A percentile compares a stretch with the other conserved stretches of the same genome.
These are phyloP conservation scores for Gymnocephalus cernua DNA, from an alignment of 2,113 vertebrate genomes.

Conservation along the genomic window DNA sequence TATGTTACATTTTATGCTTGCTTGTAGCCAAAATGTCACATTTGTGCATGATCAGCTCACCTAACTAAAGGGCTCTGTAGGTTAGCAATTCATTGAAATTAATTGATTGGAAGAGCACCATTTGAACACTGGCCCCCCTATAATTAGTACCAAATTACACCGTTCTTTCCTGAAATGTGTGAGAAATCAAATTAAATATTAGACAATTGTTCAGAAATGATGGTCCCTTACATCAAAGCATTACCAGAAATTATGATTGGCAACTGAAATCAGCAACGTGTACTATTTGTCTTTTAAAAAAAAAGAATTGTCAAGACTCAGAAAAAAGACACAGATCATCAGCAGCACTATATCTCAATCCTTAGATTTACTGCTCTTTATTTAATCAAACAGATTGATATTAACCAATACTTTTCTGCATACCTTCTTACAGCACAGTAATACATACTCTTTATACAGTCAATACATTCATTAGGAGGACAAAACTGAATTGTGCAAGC, in stretches of 20 bases:
- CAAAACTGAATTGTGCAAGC: slow-evolving; percentile 69
- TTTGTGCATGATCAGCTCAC: not conserved
- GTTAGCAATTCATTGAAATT: not conserved
- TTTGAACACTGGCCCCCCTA: not conserved
- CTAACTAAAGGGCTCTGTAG: not conserved
- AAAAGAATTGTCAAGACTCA: too few relatives aligned
- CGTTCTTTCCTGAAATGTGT: not conserved
- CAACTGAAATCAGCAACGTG: too few relatives aligned
- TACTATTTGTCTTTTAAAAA: too few relatives aligned
- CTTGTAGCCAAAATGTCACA: not conserved
- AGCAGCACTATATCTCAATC: slow-evolving; percentile 18
- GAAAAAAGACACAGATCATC: slow-evolving; percentile 27
- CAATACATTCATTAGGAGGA: slow-evolving; percentile 75
- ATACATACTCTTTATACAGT: slow-evolving; percentile 70
- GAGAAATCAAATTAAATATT: not conserved
- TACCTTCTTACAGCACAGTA: slow-evolving; percentile 70
- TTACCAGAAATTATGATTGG: not conserved
- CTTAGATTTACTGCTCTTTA: slow-evolving; percentile 65
- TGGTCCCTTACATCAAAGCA: too few relatives aligned
- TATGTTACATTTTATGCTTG: not conserved
- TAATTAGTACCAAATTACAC: not conserved
- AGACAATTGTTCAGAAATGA: not conserved
- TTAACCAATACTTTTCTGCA: slow-evolving; percentile 63
- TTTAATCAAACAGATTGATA: slow-evolving; percentile 76
- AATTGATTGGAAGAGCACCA: not conserved